phyloP scores from a whole-genome alignment of 2,113 vertebrate species.

The Numida meleagris region DNA sequence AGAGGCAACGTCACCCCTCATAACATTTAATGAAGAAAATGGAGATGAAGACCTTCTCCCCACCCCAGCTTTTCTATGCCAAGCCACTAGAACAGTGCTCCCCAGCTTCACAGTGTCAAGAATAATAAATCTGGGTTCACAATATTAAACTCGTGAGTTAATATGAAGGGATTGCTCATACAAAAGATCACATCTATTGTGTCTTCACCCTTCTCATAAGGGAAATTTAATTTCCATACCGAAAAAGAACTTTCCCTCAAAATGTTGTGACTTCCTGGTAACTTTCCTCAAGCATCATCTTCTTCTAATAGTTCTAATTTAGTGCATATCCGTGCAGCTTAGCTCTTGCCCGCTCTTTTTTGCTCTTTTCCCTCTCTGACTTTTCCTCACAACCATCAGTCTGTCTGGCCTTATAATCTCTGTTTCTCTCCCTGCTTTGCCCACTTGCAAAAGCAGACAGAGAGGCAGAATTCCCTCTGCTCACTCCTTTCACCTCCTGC shows the following conservation, averaged over 20 bases:
- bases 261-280: neutral
- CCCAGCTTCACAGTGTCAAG: neutral
- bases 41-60: neutral
- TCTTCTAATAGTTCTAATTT: neutral
- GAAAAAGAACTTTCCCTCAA: neutral
- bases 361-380: neutral
- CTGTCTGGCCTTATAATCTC: fast-evolving
- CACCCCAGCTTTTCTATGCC: neutral
- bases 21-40: neutral
- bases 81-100: neutral
- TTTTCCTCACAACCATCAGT: neutral
- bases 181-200: neutral
- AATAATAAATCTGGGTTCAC: neutral
- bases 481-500: fast-evolving
- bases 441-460: fast-evolving
- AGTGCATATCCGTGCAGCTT: neutral
- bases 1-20: neutral
- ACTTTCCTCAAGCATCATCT: neutral
- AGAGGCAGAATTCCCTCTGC: fast-evolving
- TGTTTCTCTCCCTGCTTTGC: neutral
- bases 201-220: neutral
- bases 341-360: neutral
- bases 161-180: neutral
- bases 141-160: neutral
- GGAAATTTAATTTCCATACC: neutral